A percentile compares a stretch with the other conserved stretches of the same genome.
phyloP scores from a whole-genome alignment of 92 coral and sea anemone species.

The Epizoanthus fatuus region DNA sequence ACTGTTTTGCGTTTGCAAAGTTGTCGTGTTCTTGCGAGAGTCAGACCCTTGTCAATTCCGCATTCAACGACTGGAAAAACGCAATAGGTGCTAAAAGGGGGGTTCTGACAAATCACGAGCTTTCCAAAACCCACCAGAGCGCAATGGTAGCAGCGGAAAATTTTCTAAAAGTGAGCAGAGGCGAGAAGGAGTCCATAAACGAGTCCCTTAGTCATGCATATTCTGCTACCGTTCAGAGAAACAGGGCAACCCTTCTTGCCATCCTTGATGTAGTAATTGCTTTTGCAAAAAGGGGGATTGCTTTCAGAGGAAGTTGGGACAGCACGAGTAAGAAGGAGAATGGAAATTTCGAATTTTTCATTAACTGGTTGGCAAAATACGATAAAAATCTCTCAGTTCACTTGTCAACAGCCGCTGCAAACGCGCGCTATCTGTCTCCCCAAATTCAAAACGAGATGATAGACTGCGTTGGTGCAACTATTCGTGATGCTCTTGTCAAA shows the following conservation, averaged over 20 bases:
- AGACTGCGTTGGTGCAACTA: slow-evolving; percentile 58
- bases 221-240: slow-evolving; percentile 52
- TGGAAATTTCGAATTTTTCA: slow-evolving; percentile 64
- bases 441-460: slow-evolving; percentile 67
- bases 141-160: slow-evolving; percentile 45
- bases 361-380: slow-evolving; percentile 58
- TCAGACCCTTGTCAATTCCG: neutral
- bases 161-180: slow-evolving; percentile 44
- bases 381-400: slow-evolving; percentile 30
- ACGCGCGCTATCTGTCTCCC: slow-evolving; percentile 56
- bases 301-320: slow-evolving; percentile 67
- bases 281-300: slow-evolving; percentile 61
- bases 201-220: slow-evolving; percentile 46
- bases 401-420: slow-evolving; percentile 47
- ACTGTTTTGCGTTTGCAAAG: slow-evolving; percentile 55
- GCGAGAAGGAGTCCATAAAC: slow-evolving; percentile 53
- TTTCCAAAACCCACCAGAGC: slow-evolving; percentile 58
- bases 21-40: slow-evolving; percentile 12
- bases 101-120: slow-evolving; percentile 59
- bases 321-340: slow-evolving; percentile 41
- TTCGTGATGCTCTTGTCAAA: slow-evolving; percentile 45
- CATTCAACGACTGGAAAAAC: slow-evolving; percentile 28
- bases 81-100: slow-evolving; percentile 46
- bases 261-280: slow-evolving; percentile 56
- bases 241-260: slow-evolving; percentile 56